phyloP scores from a whole-genome alignment of 2,888 invertebrate species.

The Lepidochitona cinerea region DNA sequence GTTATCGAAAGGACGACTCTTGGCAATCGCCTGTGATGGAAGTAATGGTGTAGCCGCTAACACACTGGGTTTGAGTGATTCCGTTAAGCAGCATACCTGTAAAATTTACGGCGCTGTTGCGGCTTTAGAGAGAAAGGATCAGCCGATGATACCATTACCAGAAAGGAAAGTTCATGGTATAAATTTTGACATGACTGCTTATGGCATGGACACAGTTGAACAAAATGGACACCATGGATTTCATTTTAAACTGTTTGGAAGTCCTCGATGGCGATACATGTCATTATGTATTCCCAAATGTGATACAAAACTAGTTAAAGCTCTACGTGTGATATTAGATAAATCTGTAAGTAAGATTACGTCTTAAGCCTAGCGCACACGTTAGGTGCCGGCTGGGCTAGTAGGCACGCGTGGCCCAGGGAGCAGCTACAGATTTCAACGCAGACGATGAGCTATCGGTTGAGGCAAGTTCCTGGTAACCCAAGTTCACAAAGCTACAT shows the following conservation, averaged over 20 bases:
- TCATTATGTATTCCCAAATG: constrained; percentile 60
- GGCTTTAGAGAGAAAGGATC: constrained; percentile 50
- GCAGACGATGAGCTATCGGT: no score
- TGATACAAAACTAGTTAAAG: constrained; percentile 61
- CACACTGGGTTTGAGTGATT: constrained; percentile 62
- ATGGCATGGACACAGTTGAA: constrained; percentile 39
- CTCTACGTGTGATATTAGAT: constrained; percentile 61
- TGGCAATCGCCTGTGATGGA: constrained; percentile 65
- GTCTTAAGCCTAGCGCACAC: no score
- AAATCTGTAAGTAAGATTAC: constrained; percentile 62
- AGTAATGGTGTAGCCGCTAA: constrained; percentile 53
- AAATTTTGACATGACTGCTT: constrained; percentile 62
- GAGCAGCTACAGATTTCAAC: no score
- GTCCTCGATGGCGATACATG: constrained; percentile 58
- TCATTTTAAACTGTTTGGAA: constrained; percentile 64
- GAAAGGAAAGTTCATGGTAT: constrained; percentile 53
- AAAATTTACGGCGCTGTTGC: constrained; percentile 63
- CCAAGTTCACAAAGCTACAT: no score
- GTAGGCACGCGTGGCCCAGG: no score
- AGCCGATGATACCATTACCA: constrained; percentile 36
- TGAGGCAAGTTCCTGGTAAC: no score
- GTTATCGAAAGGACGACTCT: constrained; percentile 42
- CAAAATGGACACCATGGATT: constrained; percentile 50
- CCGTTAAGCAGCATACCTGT: constrained; percentile 56
- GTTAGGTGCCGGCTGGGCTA: no score